Evolutionary conservation across 2,888 invertebrate species (phyloP).

Genomic region (Neoscelio sp.): DNA sequence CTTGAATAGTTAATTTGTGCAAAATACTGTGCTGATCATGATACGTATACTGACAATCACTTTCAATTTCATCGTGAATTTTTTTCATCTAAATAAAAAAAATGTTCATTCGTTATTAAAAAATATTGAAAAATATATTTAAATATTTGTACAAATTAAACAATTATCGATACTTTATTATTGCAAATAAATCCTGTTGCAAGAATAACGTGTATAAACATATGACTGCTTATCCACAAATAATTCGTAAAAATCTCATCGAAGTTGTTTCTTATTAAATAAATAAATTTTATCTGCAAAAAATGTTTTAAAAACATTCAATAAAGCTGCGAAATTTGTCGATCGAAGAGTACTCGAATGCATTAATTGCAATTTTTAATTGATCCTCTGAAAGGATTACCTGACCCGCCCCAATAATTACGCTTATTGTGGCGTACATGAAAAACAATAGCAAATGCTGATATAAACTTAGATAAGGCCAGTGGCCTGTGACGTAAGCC

Average conservation of each 20-base stretch:
- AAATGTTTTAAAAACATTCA: background rate
- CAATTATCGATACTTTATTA: slow-evolving; percentile 3
- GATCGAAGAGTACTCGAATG: background rate
- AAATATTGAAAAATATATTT: background rate
- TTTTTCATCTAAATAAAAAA: slow-evolving; percentile 16
- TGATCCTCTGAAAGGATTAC: slow-evolving; percentile 15
- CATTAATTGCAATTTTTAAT: background rate
- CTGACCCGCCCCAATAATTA: slow-evolving; percentile 9
- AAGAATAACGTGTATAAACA: slow-evolving; percentile 12
- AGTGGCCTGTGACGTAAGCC: slow-evolving; percentile 20
- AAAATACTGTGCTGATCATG: background rate
- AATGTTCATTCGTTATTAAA: background rate
- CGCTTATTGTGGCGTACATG: slow-evolving; percentile 3
- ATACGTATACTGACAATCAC: slow-evolving; percentile 4
- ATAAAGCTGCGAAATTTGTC: too few species aligned
- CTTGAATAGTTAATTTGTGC: slow-evolving; percentile 11
- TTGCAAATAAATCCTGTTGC: slow-evolving; percentile 1
- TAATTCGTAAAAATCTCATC: slow-evolving; percentile 29
- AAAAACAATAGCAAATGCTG: slow-evolving; percentile 11
- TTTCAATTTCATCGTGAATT: slow-evolving; percentile 21
- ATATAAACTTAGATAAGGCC: slow-evolving; percentile 12
- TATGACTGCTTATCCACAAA: slow-evolving; percentile 9
- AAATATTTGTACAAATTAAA: background rate
- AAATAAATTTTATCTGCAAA: slow-evolving; percentile 19
- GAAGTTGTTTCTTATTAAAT: slow-evolving; percentile 13